These are phyloP conservation scores for Idaea straminata DNA, from an alignment of 2,888 invertebrate genomes.

Conservation along the genomic window DNA sequence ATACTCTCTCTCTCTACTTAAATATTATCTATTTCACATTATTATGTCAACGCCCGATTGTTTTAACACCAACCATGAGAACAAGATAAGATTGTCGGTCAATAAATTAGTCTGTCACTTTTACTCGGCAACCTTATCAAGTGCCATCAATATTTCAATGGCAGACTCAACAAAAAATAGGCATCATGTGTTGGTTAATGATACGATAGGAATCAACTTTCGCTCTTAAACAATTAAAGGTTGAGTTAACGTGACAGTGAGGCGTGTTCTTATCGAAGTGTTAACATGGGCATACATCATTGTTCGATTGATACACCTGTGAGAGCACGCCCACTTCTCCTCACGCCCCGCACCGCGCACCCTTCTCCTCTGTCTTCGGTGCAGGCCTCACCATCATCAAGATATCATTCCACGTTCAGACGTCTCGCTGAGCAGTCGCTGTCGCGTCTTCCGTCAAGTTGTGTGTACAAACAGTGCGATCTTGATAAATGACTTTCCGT, in stretches of 20 bases:
- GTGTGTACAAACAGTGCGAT: conserved; percentile 58
- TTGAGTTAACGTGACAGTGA: conserved; percentile 64
- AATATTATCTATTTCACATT: conserved; percentile 25
- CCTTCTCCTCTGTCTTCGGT: conserved; percentile 46
- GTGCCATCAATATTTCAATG: conserved; percentile 42
- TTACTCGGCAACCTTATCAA: conserved; percentile 48
- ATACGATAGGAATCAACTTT: conserved; percentile 48
- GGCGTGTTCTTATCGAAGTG: conserved; percentile 70
- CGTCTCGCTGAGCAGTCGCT: conserved; percentile 54
- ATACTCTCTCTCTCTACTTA: conserved; percentile 21
- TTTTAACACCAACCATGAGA: conserved; percentile 11
- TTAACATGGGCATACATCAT: conserved; percentile 77
- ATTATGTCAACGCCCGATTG: conserved; percentile 5
- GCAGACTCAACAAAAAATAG: conserved; percentile 27
- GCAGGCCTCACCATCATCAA: conserved; percentile 60
- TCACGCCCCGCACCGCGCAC: conserved; percentile 33
- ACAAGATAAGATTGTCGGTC: conserved; percentile 26
- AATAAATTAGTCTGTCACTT: conserved; percentile 59
- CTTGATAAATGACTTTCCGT: conserved; percentile 53
- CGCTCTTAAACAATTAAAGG: conserved; percentile 63
- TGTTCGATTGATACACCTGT: conserved; percentile 71
- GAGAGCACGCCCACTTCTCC: conserved; percentile 55
- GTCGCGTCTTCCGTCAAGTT: conserved; percentile 38
- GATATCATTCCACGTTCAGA: conserved; percentile 65
- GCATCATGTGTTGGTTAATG: conserved; percentile 41